phyloP scores from a whole-genome alignment of 2,797 vertebrate genomes.

The Argyrosomus regius region DNA sequence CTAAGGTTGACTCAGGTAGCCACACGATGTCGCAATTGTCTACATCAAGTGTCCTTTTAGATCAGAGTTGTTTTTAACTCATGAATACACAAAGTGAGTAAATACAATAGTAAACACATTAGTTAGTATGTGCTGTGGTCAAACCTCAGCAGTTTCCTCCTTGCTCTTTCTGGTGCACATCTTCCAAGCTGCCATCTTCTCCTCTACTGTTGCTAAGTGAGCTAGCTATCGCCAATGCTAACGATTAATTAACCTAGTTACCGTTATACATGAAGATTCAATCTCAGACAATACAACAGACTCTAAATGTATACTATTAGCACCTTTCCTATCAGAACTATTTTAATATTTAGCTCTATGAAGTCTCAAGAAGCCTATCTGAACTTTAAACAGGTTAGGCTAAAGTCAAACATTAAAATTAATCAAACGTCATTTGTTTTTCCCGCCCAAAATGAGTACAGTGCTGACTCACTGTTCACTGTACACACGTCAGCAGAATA shows the following conservation, averaged over 20 bases:
- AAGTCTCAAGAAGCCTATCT: not conserved
- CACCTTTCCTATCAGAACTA: not conserved
- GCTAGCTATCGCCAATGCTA: conserved; percentile 11
- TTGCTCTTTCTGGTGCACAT: conserved; percentile 59
- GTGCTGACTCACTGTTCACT: not conserved
- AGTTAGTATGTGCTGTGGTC: not conserved
- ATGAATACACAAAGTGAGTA: not conserved
- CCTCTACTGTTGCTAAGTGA: not conserved
- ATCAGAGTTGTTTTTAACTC: not conserved
- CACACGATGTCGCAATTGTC: conserved; percentile 46
- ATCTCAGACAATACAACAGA: too few relatives aligned
- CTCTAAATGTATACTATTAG: fast-evolving
- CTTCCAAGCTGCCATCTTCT: conserved; percentile 73
- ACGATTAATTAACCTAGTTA: conserved; percentile 7
- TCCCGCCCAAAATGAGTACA: conserved; percentile 48
- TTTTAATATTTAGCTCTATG: fast-evolving
- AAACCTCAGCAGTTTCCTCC: conserved; percentile 77
- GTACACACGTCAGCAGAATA: too few relatives aligned
- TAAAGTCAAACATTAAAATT: not conserved
- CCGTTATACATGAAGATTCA: not conserved
- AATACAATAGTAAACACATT: not conserved
- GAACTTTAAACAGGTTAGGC: fast-evolving
- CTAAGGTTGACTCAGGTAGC: not conserved
- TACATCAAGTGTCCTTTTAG: not conserved
- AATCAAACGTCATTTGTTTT: not conserved